Base-by-base conservation (phyloP, 2,797 vertebrate genomes). In the Neosilurus hyrtlii region DNA sequence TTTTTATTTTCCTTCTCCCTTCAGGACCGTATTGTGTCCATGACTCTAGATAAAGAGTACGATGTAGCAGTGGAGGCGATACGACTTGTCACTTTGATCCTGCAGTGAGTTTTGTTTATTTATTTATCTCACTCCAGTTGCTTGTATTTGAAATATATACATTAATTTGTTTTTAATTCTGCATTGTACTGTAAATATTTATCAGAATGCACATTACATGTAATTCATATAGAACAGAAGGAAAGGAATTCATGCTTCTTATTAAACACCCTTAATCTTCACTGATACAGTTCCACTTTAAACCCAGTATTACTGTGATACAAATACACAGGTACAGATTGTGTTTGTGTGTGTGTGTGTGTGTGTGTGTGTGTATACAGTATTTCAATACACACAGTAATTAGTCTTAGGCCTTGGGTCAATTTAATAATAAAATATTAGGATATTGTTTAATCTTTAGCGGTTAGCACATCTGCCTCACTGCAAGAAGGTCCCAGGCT, bases 11-110 rank as follows among this genome's bases (percentile, higher is more conserved):
- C 9, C 30, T 22, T 12, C 84, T 73, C 18, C 26, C 66, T 88
- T 83, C 89, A 99, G 97, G 97, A 99, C 88, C 97, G 97, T 73
- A 98, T 99, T 65, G 98, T 99, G 85, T 99, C 97, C 56, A 99
- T 99, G 98, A 99, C 98, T 8, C 94, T 99, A 89, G 98, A 99
- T 92, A 99, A 99, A 90, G 98, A 99, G 90, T 99, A 99, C 0
- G 98, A 99, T 20, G 98, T 99, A 0, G 98, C 98, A 3, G 98
- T 99, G 87, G 98, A 99, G 93, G 98, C 98, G 85, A 99, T 99
- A 89, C 92, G 97, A 89, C 94, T 99, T 90, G 97, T 99, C 87
- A 99, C 98, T 0, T 94, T 99, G 87, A 98, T 99, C 90, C 95
- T 99, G 86, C 97, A 99, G 98, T 99, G 90, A 96, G 97, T 96